Evolutionary conservation across 35 echinoderm and acorn worm species (phyloP), one percentile per base, ranked within the genome.

Genomic region (Chiridota heheva): DNA sequence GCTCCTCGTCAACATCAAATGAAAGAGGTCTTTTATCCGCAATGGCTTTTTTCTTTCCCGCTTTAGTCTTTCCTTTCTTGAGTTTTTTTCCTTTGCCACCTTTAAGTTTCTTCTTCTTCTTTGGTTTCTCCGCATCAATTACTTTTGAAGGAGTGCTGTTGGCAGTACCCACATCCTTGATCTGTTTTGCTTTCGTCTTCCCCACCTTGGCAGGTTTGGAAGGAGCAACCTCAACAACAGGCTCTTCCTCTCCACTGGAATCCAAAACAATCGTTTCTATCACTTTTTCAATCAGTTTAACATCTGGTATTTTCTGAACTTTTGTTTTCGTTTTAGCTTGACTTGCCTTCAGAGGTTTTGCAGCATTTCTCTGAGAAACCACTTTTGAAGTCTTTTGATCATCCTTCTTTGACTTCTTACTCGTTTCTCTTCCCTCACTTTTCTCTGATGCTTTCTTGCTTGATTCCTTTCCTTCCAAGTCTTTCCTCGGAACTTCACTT

Each of bases 41-140:
- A 36, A 67, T 69, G 16, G 75, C 66, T 49, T 69, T 87, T 45
- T 87, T 87, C 40, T 76, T 78, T 16, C 24, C 32, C 29, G 18
- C 73, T 69, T 75, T 85, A 5, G 51, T 57, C 27, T 87, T 76
- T 0, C 28, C 83, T 51, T 86, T 86, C 70, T 78, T 78, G 30
- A 63, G 59, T 37, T 78, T 87, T 41, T 68, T 77, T 5, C 38
- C 41, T 36, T 86, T 86, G 1, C 60, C 72, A 36, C 44, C 61
- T 45, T 87, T 87, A 30, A 66, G 36, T 87, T 87, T 87, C 58
- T 84, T 84, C 68, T 84, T 84, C 67, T 73, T 71, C 48, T 84
- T 84, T 18, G 26, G 39, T 46, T 71, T 84, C 36, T 84, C 81
- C 36, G 58, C 26, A 7, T 36, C 27, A 13, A 10, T 65, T 65